phyloP scores from a whole-genome alignment of 2,888 invertebrate genomes.

The Dynastes maya region DNA sequence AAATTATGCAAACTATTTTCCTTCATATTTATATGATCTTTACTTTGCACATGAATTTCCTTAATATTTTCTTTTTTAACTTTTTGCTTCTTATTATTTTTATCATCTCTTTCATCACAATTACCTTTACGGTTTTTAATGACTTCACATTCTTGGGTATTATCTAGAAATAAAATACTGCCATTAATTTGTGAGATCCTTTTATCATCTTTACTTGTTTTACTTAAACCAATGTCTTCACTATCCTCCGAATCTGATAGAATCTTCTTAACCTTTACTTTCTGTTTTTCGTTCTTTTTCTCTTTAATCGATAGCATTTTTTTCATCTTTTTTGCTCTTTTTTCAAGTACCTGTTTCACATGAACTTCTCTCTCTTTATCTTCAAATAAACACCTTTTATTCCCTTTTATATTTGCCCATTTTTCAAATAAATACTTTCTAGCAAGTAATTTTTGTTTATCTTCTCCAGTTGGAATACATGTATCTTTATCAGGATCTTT shows the following conservation, averaged over 20 bases:
- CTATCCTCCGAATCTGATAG: slow-evolving; percentile 48
- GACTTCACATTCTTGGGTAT: not conserved
- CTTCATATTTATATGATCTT: not conserved
- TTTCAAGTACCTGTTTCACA: slow-evolving; percentile 75
- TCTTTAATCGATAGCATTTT: slow-evolving; percentile 62
- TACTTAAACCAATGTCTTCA: slow-evolving; percentile 23
- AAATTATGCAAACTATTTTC: slow-evolving; percentile 64
- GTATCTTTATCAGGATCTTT: slow-evolving; percentile 70
- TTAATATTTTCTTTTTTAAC: not conserved
- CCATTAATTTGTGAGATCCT: not conserved
- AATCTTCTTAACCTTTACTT: slow-evolving; percentile 41
- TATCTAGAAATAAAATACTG: not conserved
- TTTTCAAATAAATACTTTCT: slow-evolving; percentile 74
- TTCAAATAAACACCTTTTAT: slow-evolving; percentile 74
- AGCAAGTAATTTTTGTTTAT: slow-evolving; percentile 62
- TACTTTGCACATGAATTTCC: not conserved
- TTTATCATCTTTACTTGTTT: not conserved
- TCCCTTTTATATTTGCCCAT: slow-evolving; percentile 79
- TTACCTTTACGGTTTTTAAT: not conserved
- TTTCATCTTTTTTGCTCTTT: slow-evolving; percentile 76
- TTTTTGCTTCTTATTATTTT: not conserved
- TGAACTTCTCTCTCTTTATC: slow-evolving; percentile 74
- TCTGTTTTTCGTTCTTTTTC: slow-evolving; percentile 12
- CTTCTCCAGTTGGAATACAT: slow-evolving; percentile 62
- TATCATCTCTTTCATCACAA: not conserved